phyloP scores from a whole-genome alignment of 2,113 vertebrate genomes.

The Calyptomena viridis region DNA sequence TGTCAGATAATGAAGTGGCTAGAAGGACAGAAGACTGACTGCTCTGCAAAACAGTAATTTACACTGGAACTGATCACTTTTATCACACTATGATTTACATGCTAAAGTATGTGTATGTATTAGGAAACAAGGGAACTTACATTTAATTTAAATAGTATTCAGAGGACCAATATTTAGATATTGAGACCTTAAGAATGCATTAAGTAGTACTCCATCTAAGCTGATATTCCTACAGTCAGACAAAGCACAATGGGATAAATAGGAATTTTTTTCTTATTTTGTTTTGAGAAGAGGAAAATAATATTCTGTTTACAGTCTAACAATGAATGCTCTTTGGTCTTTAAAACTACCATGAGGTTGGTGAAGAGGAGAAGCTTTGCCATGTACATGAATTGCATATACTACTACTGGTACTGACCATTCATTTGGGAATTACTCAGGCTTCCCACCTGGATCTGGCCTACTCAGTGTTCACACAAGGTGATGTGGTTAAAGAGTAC shows the following conservation, averaged over 20 bases:
- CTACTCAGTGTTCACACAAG: background rate
- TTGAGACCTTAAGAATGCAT: background rate
- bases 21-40: background rate
- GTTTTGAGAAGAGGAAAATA: background rate
- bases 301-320: background rate
- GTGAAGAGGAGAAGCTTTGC: background rate
- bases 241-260: background rate
- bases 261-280: background rate
- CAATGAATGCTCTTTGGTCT: background rate
- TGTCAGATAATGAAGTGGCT: background rate
- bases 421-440: background rate
- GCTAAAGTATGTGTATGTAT: background rate
- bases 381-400: background rate
- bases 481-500: background rate
- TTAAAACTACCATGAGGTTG: background rate
- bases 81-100: background rate
- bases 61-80: background rate
- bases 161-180: background rate
- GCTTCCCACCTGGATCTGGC: background rate
- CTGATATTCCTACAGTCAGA: background rate
- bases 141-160: background rate
- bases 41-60: background rate
- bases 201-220: background rate
- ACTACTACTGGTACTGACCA: background rate
- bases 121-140: background rate